Evolutionary conservation across 2,888 invertebrate species (phyloP).

Genomic region (Lochmaea crataegi): DNA sequence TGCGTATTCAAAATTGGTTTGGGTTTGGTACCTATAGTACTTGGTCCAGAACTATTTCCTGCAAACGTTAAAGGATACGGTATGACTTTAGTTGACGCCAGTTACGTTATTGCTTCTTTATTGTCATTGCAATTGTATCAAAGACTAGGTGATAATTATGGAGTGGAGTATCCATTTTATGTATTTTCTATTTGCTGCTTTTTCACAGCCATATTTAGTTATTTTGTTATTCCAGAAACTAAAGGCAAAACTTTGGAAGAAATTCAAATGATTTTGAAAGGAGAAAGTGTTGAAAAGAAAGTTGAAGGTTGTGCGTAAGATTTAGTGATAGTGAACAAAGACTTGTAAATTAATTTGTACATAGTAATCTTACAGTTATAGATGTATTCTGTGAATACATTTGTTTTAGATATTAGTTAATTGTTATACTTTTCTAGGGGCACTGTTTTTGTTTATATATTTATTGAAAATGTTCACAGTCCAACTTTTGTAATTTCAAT

Average conservation of each 20-base stretch:
- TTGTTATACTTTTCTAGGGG: too few species aligned
- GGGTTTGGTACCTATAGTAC: constrained; percentile 62
- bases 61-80: constrained; percentile 63
- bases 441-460: too few species aligned
- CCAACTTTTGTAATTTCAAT: too few species aligned
- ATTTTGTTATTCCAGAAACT: constrained; percentile 71
- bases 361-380: not conserved
- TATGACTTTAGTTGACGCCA: constrained; percentile 60
- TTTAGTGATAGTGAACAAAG: not conserved
- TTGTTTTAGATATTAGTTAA: too few species aligned
- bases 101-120: constrained; percentile 58
- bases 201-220: constrained; percentile 44
- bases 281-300: constrained; percentile 22
- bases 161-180: constrained; percentile 61
- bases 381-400: constrained; percentile 12
- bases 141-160: constrained; percentile 51
- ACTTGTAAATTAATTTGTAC: not conserved
- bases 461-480: too few species aligned
- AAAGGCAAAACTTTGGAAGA: constrained; percentile 76
- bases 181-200: constrained; percentile 52
- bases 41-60: constrained; percentile 62
- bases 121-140: constrained; percentile 59
- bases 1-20: constrained; percentile 61
- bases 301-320: not conserved
- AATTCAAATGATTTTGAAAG: constrained; percentile 66